Conservation (phyloP, 2,797 vertebrate species). For the Cygnus olor region DNA sequence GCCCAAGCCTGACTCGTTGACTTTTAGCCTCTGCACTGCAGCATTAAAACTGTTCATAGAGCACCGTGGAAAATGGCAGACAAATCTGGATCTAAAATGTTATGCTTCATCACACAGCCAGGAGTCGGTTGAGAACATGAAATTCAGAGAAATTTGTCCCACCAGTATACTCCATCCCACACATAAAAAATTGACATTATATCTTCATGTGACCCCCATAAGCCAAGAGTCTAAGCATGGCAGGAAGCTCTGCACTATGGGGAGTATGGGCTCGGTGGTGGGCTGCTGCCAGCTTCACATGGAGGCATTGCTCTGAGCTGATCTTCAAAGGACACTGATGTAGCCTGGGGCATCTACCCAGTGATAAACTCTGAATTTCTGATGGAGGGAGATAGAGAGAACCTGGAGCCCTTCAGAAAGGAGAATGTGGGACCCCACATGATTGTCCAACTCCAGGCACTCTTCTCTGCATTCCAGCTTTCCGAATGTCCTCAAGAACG, state of each 20-base stretch:
- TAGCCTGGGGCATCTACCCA: background rate
- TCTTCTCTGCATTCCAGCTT: background rate
- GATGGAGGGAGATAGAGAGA: background rate
- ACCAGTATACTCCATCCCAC: background rate
- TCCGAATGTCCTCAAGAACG: background rate
- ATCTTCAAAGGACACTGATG: background rate
- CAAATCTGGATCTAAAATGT: background rate
- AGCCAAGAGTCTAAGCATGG: background rate
- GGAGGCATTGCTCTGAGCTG: background rate
- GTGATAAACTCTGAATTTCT: background rate
- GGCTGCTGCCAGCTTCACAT: background rate
- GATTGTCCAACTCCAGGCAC: background rate
- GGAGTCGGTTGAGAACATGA: background rate
- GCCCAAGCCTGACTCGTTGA: slow-evolving; percentile 2
- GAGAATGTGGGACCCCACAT: background rate
- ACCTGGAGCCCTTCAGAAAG: background rate
- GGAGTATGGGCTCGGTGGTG: background rate
- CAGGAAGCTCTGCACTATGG: rapidly evolving
- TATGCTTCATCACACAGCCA: background rate
- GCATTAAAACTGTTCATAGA: background rate
- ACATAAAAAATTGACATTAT: background rate
- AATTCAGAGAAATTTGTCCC: background rate
- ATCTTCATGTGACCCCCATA: background rate
- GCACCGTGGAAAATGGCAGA: background rate
- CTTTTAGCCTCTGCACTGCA: background rate